Evolutionary conservation across 1,140 invertebrate genomes (phyloP), one percentile per base, ranked within the genome.

Genomic region (Euwallacea fornicatus): DNA sequence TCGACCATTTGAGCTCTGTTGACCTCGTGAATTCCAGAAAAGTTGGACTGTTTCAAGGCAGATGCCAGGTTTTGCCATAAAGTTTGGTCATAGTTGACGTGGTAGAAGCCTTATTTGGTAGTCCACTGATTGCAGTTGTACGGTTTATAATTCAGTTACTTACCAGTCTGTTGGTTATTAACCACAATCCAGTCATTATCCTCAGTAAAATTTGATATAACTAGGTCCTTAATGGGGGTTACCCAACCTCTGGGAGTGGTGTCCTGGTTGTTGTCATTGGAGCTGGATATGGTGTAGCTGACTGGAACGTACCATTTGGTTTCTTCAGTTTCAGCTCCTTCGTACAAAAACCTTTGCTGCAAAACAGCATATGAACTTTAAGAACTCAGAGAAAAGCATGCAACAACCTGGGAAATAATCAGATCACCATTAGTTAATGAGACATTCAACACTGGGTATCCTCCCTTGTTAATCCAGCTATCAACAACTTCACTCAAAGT

Each of bases 1-100:
- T 95, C 91, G 6, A 94, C 85, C 7, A 94, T 84, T 79, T 93
- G 91, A 0, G 91, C 92, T 76, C 93, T 85, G 80, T 93, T 95
- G 0, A 90, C 78, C 61, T 85, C 85, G 74, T 89, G 85, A 46
- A 92, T 90, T 7, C 82, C 81, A 74, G 81, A 73, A 70, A 84
- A 81, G 60, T 86, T 80, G 4, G 77, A 73, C 21, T 84, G 82
- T 0, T 81, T 78, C 4, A 93, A 79, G n/a, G 83, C 82, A 0
- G 81, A 42, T 11, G 86, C 84, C 42, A 90, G 84, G 41, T 83
- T 82, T 61, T 86, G 77, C 92, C 92, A 94, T 33, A 86, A 88
- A 7, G 76, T 76, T 2, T 83, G 79, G 69, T 93, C 89, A 79
- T 95, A 95, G 77, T 90, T 91, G 0, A 94, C 91, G 13, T 93